Evolutionary conservation across 23 tunicate genomes (phyloP).

Genomic region (Ciona savignyi): DNA sequence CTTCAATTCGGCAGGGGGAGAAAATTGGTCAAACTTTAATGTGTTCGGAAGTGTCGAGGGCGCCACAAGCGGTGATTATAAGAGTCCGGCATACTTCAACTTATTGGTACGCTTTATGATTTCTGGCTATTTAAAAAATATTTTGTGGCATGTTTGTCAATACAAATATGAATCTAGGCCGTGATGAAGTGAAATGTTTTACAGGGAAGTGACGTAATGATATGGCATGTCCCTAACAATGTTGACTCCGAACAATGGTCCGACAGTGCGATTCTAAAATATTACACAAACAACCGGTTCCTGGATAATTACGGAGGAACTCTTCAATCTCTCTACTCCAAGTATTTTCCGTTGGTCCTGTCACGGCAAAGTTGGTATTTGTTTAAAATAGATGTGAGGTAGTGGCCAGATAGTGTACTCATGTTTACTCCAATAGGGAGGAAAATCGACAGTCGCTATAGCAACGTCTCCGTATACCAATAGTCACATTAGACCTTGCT

Average conservation of each 20-base stretch:
- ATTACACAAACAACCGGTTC: constrained; percentile 70
- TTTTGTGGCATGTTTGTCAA: not conserved
- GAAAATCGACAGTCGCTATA: too few relatives aligned
- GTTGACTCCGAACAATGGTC: constrained; percentile 46
- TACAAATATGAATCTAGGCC: not conserved
- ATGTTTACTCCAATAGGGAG: too few relatives aligned
- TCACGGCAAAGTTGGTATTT: too few relatives aligned
- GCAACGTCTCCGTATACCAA: too few relatives aligned
- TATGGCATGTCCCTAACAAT: constrained; percentile 93
- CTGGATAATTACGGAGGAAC: constrained; percentile 72
- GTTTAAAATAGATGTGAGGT: too few relatives aligned
- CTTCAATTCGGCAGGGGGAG: constrained; percentile 17
- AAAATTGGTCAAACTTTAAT: constrained; percentile 64
- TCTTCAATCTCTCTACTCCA: constrained; percentile 53
- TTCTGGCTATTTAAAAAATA: too few relatives aligned
- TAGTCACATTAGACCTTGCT: too few relatives aligned
- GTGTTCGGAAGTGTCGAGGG: constrained; percentile 53
- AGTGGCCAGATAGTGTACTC: too few relatives aligned
- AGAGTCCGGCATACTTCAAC: constrained; percentile 54
- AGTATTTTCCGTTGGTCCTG: constrained; percentile 41
- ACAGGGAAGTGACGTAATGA: constrained; percentile 82
- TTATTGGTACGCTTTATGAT: constrained; percentile 42
- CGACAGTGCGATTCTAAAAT: constrained; percentile 57
- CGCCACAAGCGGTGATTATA: constrained; percentile 77
- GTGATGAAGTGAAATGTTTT: not conserved